Base-by-base conservation (phyloP, 2,888 invertebrate genomes). In the Linnaemya tessellans region DNA sequence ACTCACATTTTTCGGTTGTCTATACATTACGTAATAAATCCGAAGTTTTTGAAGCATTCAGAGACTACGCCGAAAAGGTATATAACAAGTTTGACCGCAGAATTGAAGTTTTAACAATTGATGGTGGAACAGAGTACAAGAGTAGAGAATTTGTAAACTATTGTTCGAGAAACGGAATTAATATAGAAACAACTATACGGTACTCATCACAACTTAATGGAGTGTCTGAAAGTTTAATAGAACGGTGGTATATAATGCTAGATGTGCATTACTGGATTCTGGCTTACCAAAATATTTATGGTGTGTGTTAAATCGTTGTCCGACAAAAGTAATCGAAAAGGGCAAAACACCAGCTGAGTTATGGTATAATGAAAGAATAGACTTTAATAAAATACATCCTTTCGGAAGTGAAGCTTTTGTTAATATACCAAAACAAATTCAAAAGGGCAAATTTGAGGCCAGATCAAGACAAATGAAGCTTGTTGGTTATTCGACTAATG, bases 121-220 rank as follows among this genome's bases (percentile, higher is more conserved):
- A 68, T 58, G 35, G 67, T 35, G 65, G 77, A n/a, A 67, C 43
- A 10, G 78, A 78, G 22, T 49, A 68, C 20, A 58, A 78, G 56
- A 68, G 46, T 25, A 20, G n/a, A 1, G 58, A 78, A 46, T 60
- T 78, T 46, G 9, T 7, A 25, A 78, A 38, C 10, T 78, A 68
- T 68, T 78, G 68, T 35, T 70, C 38, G 15, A 49, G n/a, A 51
- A 62, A 60, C 46, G 70, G 70, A 2, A 70, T 62, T 25, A 9
- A 3, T 4, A 30, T 58, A n/a, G 58, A 58, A 60, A 60, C 64
- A n/a, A 77, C 58, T 3, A 77, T 67, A 58, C 58, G 46, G 13
- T 77, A 54, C 30, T 67, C 67, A n/a, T 18, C 77, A 56, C 77
- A 77, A n/a, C 67, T 67, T 35, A 67, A 77, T n/a, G 68, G 68